Percentiles rank a stretch among this genome's conserved stretches.
Evolutionary conservation across 2,113 vertebrate genomes (phyloP).

Genomic region (Gasterosteus aculeatus): DNA sequence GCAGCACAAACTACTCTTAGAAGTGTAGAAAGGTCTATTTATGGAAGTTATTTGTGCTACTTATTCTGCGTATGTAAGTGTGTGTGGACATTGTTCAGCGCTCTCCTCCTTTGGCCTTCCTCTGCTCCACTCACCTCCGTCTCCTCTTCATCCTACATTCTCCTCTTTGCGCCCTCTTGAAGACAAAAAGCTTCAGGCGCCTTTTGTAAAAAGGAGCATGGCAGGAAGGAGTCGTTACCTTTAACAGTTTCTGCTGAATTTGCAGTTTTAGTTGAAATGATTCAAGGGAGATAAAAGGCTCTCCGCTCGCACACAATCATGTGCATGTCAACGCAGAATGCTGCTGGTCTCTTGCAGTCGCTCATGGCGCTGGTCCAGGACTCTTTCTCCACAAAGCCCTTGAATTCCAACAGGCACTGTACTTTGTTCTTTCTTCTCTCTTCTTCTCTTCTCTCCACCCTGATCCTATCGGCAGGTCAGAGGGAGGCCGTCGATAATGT

Average conservation of each 20-base stretch:
- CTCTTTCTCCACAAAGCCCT: conserved; percentile 70
- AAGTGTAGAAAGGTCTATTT: background rate
- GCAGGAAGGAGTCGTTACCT: conserved; percentile 3
- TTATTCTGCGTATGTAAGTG: background rate
- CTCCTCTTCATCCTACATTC: conserved; percentile 20
- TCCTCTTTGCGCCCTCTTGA: conserved; percentile 23
- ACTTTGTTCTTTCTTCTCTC: conserved; percentile 21
- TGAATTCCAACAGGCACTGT: conserved; percentile 73
- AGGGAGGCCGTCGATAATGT: conserved; percentile 21
- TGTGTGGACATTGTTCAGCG: background rate
- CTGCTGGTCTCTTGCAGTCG: conserved; percentile 67
- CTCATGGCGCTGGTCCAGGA: conserved; percentile 68
- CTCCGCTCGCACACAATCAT: background rate
- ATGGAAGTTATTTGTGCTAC: background rate
- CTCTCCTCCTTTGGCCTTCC: background rate
- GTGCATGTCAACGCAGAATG: conserved; percentile 26
- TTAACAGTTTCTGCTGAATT: background rate
- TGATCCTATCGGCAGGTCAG: conserved; percentile 21
- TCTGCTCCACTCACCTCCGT: conserved; percentile 8
- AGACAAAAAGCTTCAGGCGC: conserved; percentile 21
- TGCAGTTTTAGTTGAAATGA: conserved; percentile 1
- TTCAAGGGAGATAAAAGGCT: background rate
- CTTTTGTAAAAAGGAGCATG: conserved; percentile 45
- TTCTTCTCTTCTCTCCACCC: background rate
- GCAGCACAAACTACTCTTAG: too few relatives aligned